A percentile compares a stretch with the other conserved stretches of the same genome.
These are phyloP conservation scores for Lacerta bilineata DNA, from an alignment of 2,797 vertebrate species.

Conservation along the genomic window DNA sequence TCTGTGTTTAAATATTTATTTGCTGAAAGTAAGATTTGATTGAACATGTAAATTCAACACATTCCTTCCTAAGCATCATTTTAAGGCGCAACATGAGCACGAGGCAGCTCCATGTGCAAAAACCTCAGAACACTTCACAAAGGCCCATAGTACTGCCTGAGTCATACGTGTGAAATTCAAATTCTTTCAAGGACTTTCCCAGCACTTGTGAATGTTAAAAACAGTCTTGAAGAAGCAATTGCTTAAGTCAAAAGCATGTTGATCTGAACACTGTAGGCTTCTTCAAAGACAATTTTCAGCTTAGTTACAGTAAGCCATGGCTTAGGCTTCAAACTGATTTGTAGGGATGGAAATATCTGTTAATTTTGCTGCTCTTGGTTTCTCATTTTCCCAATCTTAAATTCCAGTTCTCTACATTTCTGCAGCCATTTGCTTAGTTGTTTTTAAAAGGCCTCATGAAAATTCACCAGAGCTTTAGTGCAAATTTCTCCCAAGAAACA, in stretches of 20 bases:
- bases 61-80: neutral
- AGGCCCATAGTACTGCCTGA: neutral
- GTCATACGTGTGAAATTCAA: neutral
- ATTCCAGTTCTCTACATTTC: no score
- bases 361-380: no score
- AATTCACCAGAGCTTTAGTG: no score
- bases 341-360: no score
- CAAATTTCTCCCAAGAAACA: no score
- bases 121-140: neutral
- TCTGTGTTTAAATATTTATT: neutral
- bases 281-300: neutral
- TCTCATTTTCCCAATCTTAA: no score
- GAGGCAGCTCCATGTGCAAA: neutral
- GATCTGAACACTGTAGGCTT: neutral
- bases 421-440: no score
- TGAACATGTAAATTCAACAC: neutral
- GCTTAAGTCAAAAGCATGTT: neutral
- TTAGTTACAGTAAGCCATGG: neutral
- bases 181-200: neutral
- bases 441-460: no score
- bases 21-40: fast-evolving
- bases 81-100: neutral
- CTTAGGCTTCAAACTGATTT: neutral
- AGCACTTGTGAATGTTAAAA: neutral
- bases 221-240: neutral